Evolutionary conservation across 2,797 vertebrate genomes (phyloP), one percentile per base, ranked within the genome.

Genomic region (Borostomias antarcticus): DNA sequence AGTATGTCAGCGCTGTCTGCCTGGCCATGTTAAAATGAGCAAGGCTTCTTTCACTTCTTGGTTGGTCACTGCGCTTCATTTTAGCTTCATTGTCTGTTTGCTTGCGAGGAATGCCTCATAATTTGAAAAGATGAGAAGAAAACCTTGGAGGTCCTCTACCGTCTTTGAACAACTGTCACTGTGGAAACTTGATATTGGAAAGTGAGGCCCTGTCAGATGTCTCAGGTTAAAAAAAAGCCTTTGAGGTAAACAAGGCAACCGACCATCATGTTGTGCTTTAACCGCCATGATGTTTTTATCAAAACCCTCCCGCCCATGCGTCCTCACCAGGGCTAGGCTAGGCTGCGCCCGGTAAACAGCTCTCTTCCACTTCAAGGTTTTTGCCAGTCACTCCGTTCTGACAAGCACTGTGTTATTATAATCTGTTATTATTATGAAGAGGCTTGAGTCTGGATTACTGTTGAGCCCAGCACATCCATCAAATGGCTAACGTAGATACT

Each of bases 381-480:
- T 33, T 59, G 69, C 52, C 53, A 58, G 62, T 48, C 64, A 61
- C 66, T 63, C 63, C 62, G 68, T 62, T 66, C 62, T 47, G 15
- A 70, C 29, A n/a, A 26, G 29, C 43, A 52, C 66, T 19, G 26
- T 66, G 63, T 58, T 66, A 58, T 30, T 23, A 13, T 30, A 25
- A 75, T 73, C n/a, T n/a, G n/a, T n/a, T n/a, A n/a, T n/a, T n/a
- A 17, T n/a, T 45, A 45, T 5, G 40, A 74, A 76, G 69, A 17
- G 61, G 80, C 72, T 82, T 84, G 65, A 65, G 58, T 32, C 23
- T 25, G 71, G 77, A 83, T 86, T 85, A 79, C 73, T 78, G 69
- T 78, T 64, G 69, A 70, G 85, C 37, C 65, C 52, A 3, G 25
- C 50, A 62, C 86, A 86, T 83, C 81, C 81, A 86, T 89, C 88